A percentile compares a stretch with the other conserved stretches of the same genome.
These are phyloP conservation scores for Rhopalosiphum padi DNA, from an alignment of 1,140 invertebrate species.

Conservation along the genomic window DNA sequence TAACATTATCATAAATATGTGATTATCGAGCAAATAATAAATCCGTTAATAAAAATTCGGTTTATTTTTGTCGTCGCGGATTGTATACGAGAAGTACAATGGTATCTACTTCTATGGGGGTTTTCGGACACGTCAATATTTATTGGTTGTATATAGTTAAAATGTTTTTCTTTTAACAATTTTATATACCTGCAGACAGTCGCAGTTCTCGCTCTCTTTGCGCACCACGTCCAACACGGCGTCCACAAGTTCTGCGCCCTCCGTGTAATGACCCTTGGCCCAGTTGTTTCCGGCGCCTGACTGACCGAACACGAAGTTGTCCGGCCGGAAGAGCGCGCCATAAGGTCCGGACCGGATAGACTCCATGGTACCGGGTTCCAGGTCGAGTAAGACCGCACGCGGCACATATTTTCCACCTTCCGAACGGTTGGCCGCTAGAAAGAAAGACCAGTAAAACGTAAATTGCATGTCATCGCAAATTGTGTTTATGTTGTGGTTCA, in stretches of 20 bases:
- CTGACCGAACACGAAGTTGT: constrained; percentile 77
- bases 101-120: neutral
- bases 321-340: constrained; percentile 77
- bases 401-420: constrained; percentile 63
- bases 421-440: constrained; percentile 48
- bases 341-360: constrained; percentile 75
- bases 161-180: neutral
- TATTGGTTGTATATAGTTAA: neutral
- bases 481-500: neutral
- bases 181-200: constrained; percentile 70
- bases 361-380: constrained; percentile 81
- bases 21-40: neutral
- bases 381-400: constrained; percentile 76
- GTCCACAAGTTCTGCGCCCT: constrained; percentile 80
- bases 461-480: neutral
- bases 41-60: neutral
- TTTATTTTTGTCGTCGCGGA: neutral
- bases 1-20: neutral
- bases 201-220: constrained; percentile 78
- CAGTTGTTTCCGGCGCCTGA: constrained; percentile 76
- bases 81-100: neutral
- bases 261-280: constrained; percentile 83
- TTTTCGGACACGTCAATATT: neutral
- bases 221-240: constrained; percentile 80
- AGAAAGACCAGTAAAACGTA: neutral